Percentiles rank a stretch among this genome's conserved stretches.
phyloP scores from a whole-genome alignment of 2,888 invertebrate species.

The Tiliacea citrago region DNA sequence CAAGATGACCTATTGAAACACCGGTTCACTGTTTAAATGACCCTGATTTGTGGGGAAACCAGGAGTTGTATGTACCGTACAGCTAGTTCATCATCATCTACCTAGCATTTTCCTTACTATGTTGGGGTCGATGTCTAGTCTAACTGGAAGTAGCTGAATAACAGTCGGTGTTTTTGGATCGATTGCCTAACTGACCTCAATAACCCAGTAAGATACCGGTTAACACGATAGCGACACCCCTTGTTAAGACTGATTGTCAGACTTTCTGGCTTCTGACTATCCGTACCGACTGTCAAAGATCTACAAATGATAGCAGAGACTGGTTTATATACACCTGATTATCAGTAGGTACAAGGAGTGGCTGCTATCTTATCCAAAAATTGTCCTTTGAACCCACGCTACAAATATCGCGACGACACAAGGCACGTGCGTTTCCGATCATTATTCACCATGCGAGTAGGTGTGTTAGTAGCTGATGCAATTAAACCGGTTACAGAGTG shows the following conservation, averaged over 20 bases:
- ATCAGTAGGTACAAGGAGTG: background rate
- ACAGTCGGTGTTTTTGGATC: background rate
- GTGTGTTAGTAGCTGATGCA: constrained; percentile 36
- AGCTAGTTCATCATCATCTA: background rate
- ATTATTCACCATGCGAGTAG: background rate
- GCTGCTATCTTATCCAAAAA: constrained; percentile 16
- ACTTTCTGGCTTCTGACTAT: background rate
- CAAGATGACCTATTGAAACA: constrained; percentile 12
- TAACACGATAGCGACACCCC: background rate
- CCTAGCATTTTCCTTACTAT: background rate
- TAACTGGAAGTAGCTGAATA: background rate
- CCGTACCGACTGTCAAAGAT: background rate
- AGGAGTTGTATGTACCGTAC: background rate
- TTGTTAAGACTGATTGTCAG: background rate
- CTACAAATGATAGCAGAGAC: background rate
- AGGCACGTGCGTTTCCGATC: constrained; percentile 23
- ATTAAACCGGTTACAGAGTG: constrained; percentile 27
- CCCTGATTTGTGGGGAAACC: background rate
- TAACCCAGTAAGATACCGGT: background rate
- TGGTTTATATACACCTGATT: background rate
- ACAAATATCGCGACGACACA: background rate
- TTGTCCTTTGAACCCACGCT: background rate
- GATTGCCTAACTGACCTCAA: background rate
- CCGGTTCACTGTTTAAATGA: background rate
- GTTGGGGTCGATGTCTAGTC: background rate